Evolutionary conservation across 2,888 invertebrate species (phyloP).

Genomic region (Eudemis profundana): DNA sequence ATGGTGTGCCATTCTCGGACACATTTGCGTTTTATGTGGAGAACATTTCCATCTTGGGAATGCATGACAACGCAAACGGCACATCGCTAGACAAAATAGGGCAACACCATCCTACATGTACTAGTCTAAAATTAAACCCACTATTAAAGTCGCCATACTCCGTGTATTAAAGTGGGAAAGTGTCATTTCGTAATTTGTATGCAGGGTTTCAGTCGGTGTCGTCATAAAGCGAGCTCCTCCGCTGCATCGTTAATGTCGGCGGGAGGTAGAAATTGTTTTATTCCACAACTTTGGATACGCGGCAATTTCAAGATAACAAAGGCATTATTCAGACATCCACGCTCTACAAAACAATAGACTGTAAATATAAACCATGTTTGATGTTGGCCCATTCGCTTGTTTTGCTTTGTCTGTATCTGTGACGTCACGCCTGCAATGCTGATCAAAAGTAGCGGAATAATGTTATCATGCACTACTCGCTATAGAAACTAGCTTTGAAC

Average conservation of each 20-base stretch:
- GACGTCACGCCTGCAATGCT: slow-evolving; percentile 20
- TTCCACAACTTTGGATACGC: slow-evolving; percentile 56
- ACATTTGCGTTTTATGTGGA: too few relatives aligned
- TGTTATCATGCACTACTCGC: background rate
- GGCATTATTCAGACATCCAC: slow-evolving; percentile 29
- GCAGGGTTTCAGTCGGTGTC: slow-evolving; percentile 62
- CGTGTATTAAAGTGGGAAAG: slow-evolving; percentile 71
- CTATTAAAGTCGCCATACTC: slow-evolving; percentile 53
- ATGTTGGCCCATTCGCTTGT: slow-evolving; percentile 11
- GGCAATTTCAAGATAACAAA: slow-evolving; percentile 36
- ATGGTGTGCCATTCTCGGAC: too few relatives aligned
- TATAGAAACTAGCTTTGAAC: background rate
- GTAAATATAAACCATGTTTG: slow-evolving; percentile 27
- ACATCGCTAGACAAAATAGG: background rate
- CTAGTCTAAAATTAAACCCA: slow-evolving; percentile 15
- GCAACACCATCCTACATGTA: background rate
- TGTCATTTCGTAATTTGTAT: slow-evolving; percentile 72
- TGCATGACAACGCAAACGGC: too few relatives aligned
- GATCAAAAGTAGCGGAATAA: slow-evolving; percentile 17
- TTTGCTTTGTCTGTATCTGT: slow-evolving; percentile 23
- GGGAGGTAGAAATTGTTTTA: slow-evolving; percentile 62
- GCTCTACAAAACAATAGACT: slow-evolving; percentile 29
- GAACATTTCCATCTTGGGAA: too few relatives aligned
- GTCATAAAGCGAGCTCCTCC: slow-evolving; percentile 70
- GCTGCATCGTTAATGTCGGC: slow-evolving; percentile 71